Percentiles rank a stretch among this genome's conserved stretches.
Conservation (phyloP, 2,888 invertebrate species). For the Tinea semifulvella region DNA sequence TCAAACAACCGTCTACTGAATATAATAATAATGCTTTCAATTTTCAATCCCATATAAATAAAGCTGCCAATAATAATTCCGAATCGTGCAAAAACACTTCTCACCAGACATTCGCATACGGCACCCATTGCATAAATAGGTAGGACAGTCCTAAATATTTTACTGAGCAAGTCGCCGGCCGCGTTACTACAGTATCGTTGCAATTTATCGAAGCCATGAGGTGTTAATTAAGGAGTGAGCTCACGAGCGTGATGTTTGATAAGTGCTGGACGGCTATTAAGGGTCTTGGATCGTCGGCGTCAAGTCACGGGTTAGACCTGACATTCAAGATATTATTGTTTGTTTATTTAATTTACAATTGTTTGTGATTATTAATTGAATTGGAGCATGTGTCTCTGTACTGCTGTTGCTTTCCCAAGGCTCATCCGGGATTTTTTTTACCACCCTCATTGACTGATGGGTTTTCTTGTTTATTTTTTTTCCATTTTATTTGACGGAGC, state of each 20-base stretch:
- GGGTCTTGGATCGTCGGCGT: not conserved
- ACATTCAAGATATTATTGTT: not conserved
- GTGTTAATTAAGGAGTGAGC: slow-evolving; percentile 63
- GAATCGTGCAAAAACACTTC: not conserved
- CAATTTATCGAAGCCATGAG: slow-evolving; percentile 59
- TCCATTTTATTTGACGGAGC: too few species aligned
- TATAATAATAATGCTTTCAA: too few species aligned
- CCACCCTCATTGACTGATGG: too few species aligned
- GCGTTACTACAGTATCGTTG: slow-evolving; percentile 35
- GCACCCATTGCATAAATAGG: not conserved
- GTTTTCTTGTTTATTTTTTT: too few species aligned
- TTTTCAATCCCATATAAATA: not conserved
- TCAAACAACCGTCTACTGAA: too few species aligned
- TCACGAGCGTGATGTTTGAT: slow-evolving; percentile 42
- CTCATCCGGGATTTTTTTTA: too few species aligned
- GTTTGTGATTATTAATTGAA: too few species aligned
- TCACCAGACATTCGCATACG: not conserved
- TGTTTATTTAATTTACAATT: not conserved
- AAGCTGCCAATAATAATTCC: not conserved
- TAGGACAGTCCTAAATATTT: slow-evolving; percentile 3
- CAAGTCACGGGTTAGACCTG: slow-evolving; percentile 8
- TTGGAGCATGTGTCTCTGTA: too few species aligned
- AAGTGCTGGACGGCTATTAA: slow-evolving; percentile 9
- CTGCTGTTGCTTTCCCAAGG: too few species aligned
- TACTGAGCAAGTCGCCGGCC: slow-evolving; percentile 23